Percentiles rank a stretch among this genome's conserved stretches.
Conservation (phyloP, 2,113 vertebrate species). For the Pavo muticus region DNA sequence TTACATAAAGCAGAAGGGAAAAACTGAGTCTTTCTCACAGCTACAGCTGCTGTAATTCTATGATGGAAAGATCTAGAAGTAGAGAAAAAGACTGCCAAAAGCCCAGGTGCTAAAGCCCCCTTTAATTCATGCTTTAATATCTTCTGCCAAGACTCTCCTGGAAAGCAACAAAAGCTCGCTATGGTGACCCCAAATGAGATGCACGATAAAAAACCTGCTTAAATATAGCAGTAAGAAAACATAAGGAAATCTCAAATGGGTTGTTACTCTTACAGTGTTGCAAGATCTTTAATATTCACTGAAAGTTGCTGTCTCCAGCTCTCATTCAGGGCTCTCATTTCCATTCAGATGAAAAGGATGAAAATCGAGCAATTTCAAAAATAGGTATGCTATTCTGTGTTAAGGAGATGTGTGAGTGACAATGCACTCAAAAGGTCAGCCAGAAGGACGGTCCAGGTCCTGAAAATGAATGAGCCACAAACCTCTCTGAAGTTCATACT, state of each 20-base stretch:
- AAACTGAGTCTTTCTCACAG: neutral
- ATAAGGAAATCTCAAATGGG: neutral
- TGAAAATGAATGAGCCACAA: neutral
- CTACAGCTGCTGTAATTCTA: neutral
- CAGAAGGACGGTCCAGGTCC: neutral
- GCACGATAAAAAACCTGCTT: neutral
- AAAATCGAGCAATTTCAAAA: neutral
- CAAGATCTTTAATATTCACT: neutral
- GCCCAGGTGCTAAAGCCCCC: neutral
- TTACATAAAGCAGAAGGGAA: constrained; percentile 25
- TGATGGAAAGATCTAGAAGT: neutral
- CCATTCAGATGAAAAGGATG: neutral
- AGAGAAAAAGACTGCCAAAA: neutral
- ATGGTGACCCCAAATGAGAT: neutral
- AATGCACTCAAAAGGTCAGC: neutral
- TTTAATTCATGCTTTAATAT: neutral
- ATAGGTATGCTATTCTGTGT: neutral
- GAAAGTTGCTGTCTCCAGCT: neutral
- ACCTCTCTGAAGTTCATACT: neutral
- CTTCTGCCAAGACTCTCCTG: neutral
- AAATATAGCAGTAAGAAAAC: neutral
- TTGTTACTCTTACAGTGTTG: neutral
- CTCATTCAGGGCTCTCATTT: neutral
- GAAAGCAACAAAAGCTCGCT: neutral
- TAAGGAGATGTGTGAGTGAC: neutral